Evolutionary conservation across 2,888 invertebrate species (phyloP), one percentile per base, ranked within the genome.

Genomic region (Epirrhoe alternata): DNA sequence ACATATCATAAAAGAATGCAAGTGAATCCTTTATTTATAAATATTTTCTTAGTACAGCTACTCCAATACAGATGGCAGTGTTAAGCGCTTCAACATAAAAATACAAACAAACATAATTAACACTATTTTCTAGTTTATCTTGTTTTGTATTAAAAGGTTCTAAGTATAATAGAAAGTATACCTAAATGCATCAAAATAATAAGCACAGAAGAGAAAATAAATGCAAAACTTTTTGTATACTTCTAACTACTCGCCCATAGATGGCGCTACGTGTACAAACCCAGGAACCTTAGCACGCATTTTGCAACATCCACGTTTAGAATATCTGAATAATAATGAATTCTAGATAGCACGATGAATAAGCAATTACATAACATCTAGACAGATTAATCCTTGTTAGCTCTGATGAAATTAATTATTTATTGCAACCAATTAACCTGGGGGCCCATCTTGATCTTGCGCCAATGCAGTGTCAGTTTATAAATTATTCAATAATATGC

Each of bases 201-300:
- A 42, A 42, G 12, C 0, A 8, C 12, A 42, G 38, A 12, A 12
- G 3, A 10, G 8, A 12, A 42, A 42, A 42, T 42, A 42, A 42
- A 42, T 42, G 12, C 14, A 12, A 16, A 60, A 50, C 24, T 55
- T 47, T 35, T 0, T 17, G n/a, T 31, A 16, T 50, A 66, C 45
- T 68, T 79, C 72, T 63, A 0, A 64, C 84, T 77, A 81, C 72
- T 76, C 68, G 54, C 50, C 70, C 38, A 70, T 75, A 85, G 86
- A 80, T 85, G 82, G 78, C 84, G 77, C 4, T 45, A 70, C n/a
- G 10, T 31, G 73, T 70, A 60, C 38, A 55, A 72, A 68, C 33
- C 14, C 50, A 55, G 45, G 59, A 64, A 63, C 71, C 68, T 49
- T 53, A 24, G 45, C 42, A 63, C 64, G 62, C 54, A 66, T 68